Evolutionary conservation across 2,113 vertebrate genomes (phyloP).

Genomic region (Lynx canadensis): DNA sequence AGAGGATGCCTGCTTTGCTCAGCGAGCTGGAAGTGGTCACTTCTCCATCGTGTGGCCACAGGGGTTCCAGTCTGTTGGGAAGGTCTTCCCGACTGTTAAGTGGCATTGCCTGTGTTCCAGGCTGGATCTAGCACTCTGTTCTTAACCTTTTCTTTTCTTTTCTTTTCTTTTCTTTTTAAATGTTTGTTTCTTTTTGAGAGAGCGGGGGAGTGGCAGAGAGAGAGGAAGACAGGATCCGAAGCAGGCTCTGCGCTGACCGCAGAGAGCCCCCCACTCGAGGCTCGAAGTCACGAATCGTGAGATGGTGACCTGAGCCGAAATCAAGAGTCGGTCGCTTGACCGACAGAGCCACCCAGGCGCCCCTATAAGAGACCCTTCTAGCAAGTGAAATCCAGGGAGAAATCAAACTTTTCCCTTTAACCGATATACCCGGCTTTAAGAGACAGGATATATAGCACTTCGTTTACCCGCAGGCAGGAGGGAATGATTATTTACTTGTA

Average conservation of each 20-base stretch:
- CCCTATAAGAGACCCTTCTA: accelerated
- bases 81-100: too few relatives aligned
- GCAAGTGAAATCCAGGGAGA: not conserved
- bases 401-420: not conserved
- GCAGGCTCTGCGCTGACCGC: too few relatives aligned
- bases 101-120: not conserved
- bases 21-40: too few relatives aligned
- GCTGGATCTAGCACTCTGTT: not conserved
- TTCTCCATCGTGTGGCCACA: accelerated
- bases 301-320: not conserved
- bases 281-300: not conserved
- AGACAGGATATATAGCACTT: not conserved
- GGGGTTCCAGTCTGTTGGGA: not conserved
- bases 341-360: not conserved
- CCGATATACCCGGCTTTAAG: not conserved
- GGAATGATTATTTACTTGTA: not conserved
- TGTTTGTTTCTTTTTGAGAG: too few relatives aligned
- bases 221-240: too few relatives aligned
- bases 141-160: not conserved
- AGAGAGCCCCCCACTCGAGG: too few relatives aligned
- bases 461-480: not conserved
- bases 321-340: not conserved
- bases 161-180: too few relatives aligned
- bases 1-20: not conserved
- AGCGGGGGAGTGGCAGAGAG: too few relatives aligned